Evolutionary conservation across 2,113 vertebrate genomes (phyloP), one percentile per base, ranked within the genome.

Genomic region (Otus sunia): DNA sequence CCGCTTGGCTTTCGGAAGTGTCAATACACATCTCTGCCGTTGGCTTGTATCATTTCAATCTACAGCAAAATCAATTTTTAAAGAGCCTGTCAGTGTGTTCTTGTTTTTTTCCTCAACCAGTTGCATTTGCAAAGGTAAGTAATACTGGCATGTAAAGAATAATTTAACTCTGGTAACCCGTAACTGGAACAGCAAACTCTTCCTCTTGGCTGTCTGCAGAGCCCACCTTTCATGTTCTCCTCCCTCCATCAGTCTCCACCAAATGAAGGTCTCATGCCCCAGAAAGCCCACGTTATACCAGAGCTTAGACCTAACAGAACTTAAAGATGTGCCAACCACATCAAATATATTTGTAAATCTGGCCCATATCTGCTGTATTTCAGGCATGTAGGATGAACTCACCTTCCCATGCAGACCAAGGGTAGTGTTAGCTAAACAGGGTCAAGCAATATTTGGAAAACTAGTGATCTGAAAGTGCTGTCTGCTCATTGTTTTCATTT

Each of bases 91-190:
- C 59, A 20, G 9, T 2, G 8, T 12, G 16, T 27, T 36, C 17
- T 4, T 17, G 12, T 2, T 50, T 49, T 36, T 23, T 30, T 0
- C 27, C 36, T 30, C 3, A 49, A 1, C 16, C 15, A 16, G 5
- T 0, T 47, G 63, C 27, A 45, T 45, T 74, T 55, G n/a, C 53
- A 69, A 29, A 83, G 36, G 30, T 17, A 68, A 50, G 9, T 27
- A 21, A 36, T 29, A 58, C 6, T n/a, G 22, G 9, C 2, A 27
- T 29, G 9, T 7, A 37, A 64, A 72, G 43, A 39, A 16, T 18
- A 37, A 30, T 4, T 9, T 36, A 19, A 41, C 17, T 8, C 23
- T 52, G 49, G 10, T 18, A 47, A 34, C 14, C 18, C 14, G 1
- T 21, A 69, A 66, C 25, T 58, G 32, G 36, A 82, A 45, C 11